Evolutionary conservation across 2,888 invertebrate species (phyloP).

Genomic region (Mechanitis messenoides): DNA sequence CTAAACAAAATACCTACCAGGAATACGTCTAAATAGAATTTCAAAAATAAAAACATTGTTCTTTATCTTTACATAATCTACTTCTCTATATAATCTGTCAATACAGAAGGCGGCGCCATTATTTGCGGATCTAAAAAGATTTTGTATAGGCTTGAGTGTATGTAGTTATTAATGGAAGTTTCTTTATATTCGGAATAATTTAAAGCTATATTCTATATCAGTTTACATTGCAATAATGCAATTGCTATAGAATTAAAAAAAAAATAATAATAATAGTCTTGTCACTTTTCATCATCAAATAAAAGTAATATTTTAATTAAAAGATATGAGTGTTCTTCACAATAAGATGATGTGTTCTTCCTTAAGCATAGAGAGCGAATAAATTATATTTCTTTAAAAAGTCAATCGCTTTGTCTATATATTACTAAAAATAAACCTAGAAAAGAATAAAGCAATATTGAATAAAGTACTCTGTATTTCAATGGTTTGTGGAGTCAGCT

Average conservation of each 20-base stretch:
- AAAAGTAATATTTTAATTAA: too few relatives aligned
- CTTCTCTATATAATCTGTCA: constrained; percentile 15
- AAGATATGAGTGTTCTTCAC: too few relatives aligned
- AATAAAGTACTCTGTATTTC: background rate
- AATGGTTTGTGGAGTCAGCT: constrained; percentile 2
- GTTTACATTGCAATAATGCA: too few relatives aligned
- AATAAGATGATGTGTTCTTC: too few relatives aligned
- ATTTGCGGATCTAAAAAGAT: constrained; percentile 13
- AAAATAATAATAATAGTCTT: too few relatives aligned
- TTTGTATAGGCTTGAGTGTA: background rate
- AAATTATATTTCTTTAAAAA: too few relatives aligned
- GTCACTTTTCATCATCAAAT: too few relatives aligned
- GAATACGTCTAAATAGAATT: constrained; percentile 5
- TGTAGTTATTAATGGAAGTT: background rate
- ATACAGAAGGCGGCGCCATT: constrained; percentile 16
- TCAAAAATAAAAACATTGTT: constrained; percentile 10
- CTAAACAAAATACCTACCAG: constrained; percentile 2
- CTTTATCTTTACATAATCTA: constrained; percentile 4
- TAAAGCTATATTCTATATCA: too few relatives aligned
- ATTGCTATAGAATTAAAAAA: too few relatives aligned
- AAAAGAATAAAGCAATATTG: background rate
- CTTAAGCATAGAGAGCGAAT: too few relatives aligned
- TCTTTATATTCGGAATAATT: too few relatives aligned
- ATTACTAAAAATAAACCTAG: background rate
- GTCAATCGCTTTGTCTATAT: background rate